Evolutionary conservation across 1,140 invertebrate species (phyloP).

Genomic region (Thaumatotibia leucotreta): DNA sequence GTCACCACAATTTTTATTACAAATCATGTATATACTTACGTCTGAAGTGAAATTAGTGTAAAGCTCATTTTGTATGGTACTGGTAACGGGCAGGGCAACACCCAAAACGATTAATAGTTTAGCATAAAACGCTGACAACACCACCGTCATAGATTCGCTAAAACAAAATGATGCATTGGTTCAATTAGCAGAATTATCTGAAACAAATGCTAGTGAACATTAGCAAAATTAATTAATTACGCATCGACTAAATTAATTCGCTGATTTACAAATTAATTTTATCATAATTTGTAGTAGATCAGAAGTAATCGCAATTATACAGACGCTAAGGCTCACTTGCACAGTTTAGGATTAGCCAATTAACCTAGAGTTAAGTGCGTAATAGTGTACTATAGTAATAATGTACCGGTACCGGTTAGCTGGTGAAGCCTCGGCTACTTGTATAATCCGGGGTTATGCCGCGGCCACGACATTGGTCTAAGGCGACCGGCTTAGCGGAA

Average conservation of each 20-base stretch:
- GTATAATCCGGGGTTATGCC: no score
- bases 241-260: background rate
- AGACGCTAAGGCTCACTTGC: no score
- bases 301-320: no score
- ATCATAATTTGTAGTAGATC: no score
- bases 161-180: slow-evolving; percentile 59
- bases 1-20: no score
- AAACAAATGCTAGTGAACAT: slow-evolving; percentile 22
- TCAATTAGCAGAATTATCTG: slow-evolving; percentile 49
- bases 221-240: slow-evolving; percentile 13
- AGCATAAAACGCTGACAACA: slow-evolving; percentile 68
- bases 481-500: no score
- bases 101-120: slow-evolving; percentile 73
- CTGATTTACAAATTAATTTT: background rate
- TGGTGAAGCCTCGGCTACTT: no score
- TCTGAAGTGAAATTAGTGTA: slow-evolving; percentile 57
- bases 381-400: no score
- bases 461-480: no score
- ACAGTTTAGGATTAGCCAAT: no score
- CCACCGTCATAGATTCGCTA: slow-evolving; percentile 74
- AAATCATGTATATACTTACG: slow-evolving; percentile 45
- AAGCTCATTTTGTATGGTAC: slow-evolving; percentile 68
- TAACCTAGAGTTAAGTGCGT: no score
- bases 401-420: no score
- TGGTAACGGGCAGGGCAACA: slow-evolving; percentile 63